Evolutionary conservation across 2,797 vertebrate species (phyloP).

Genomic region (Podarcis lilfordi): DNA sequence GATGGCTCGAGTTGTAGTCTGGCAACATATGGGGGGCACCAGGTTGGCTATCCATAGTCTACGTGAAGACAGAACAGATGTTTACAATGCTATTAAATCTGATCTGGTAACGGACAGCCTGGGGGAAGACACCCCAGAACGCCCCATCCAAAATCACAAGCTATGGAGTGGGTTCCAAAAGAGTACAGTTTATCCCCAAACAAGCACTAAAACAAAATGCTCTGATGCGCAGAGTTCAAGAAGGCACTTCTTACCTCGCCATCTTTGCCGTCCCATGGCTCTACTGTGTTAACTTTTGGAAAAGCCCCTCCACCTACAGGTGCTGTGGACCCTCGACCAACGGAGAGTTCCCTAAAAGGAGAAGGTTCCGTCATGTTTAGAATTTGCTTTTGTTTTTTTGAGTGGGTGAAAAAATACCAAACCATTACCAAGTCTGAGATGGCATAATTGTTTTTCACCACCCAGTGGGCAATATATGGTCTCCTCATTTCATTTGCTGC

Average conservation of each 20-base stretch:
- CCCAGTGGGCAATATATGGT: not conserved
- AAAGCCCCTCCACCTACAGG: slow-evolving; percentile 88
- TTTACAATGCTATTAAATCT: not conserved
- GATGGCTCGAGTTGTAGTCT: too few relatives aligned
- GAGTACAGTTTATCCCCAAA: not conserved
- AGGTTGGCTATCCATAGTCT: too few relatives aligned
- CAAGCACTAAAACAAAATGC: not conserved
- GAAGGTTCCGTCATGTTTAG: not conserved
- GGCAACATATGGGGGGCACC: too few relatives aligned
- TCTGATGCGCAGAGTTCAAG: not conserved
- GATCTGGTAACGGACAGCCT: not conserved
- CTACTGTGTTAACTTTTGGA: slow-evolving; percentile 85
- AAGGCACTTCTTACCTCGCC: slow-evolving; percentile 85
- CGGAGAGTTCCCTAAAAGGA: slow-evolving; percentile 88
- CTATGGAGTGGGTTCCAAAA: not conserved
- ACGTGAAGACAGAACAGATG: not conserved
- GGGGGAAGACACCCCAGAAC: not conserved
- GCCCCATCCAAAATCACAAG: not conserved
- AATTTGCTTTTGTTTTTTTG: not conserved
- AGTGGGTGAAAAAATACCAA: not conserved
- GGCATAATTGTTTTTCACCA: not conserved
- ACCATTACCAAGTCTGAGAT: not conserved
- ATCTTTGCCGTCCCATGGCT: slow-evolving; percentile 95
- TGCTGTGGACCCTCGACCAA: slow-evolving; percentile 92
- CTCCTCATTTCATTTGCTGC: not conserved